phyloP scores from a whole-genome alignment of 2,888 invertebrate genomes.

The Nomada flava region DNA sequence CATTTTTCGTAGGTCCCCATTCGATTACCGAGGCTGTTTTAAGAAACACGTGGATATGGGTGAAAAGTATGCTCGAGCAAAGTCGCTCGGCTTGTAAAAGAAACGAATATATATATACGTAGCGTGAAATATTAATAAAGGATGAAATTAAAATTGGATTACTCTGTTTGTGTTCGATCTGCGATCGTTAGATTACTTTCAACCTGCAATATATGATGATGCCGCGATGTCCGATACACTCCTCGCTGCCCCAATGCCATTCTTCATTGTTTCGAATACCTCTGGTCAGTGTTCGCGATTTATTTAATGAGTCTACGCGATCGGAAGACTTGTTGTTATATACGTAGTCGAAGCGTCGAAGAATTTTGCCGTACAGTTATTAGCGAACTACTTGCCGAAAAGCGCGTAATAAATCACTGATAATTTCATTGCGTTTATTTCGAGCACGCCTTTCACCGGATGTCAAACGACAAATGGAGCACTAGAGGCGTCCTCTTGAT shows the following conservation, averaged over 20 bases:
- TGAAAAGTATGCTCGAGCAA: conserved; percentile 58
- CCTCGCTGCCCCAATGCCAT: neutral
- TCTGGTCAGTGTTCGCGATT: neutral
- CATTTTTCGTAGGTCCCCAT: neutral
- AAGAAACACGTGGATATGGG: conserved; percentile 15
- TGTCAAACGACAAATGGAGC: conserved; percentile 16
- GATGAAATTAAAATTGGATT: conserved; percentile 7
- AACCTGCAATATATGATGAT: neutral
- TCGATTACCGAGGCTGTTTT: neutral
- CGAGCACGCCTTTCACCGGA: conserved; percentile 63
- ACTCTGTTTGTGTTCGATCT: neutral
- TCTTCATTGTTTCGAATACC: neutral
- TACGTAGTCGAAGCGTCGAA: neutral
- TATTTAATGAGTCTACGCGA: neutral
- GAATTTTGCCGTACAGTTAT: neutral
- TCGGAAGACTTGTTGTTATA: conserved; percentile 43
- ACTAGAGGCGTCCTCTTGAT: neutral
- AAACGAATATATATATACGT: neutral
- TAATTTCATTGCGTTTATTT: conserved; percentile 51
- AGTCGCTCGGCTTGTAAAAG: neutral
- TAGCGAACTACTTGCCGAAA: neutral
- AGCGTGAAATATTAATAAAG: neutral
- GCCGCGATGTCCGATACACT: neutral
- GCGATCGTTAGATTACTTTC: neutral
- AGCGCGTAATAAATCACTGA: conserved; percentile 21